A percentile compares a stretch with the other conserved stretches of the same genome.
Conservation (phyloP, 2,888 invertebrate species). For the Ectemnius continuus region DNA sequence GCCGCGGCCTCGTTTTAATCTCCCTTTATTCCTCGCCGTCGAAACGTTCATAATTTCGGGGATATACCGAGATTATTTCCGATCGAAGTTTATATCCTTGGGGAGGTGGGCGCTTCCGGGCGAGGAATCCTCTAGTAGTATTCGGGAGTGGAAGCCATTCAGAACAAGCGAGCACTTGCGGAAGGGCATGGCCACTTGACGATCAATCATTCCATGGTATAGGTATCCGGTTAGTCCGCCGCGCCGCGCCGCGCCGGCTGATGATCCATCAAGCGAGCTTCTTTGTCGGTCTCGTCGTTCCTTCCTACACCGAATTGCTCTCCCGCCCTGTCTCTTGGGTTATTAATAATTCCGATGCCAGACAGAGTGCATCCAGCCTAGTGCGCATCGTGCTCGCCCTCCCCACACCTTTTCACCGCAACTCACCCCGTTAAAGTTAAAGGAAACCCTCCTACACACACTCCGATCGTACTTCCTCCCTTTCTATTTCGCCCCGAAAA, state of each 20-base stretch:
- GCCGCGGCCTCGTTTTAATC: conserved; percentile 53
- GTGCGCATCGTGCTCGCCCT: too few species aligned
- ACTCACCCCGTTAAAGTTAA: too few species aligned
- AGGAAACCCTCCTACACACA: too few species aligned
- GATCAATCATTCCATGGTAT: conserved; percentile 49
- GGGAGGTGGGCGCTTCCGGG: too few species aligned
- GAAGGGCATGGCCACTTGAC: conserved; percentile 46
- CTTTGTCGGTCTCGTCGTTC: conserved; percentile 39
- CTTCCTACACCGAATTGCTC: conserved; percentile 53
- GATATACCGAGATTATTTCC: too few species aligned
- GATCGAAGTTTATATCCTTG: too few species aligned
- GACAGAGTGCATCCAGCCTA: conserved; percentile 3
- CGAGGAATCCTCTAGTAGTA: not conserved
- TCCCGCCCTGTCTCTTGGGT: conserved; percentile 28
- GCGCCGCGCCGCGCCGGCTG: too few species aligned
- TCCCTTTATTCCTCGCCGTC: conserved; percentile 33
- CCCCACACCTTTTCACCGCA: too few species aligned
- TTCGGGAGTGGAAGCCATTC: conserved; percentile 17
- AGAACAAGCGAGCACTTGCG: conserved; percentile 49
- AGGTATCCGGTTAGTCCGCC: conserved; percentile 31
- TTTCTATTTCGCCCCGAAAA: too few species aligned
- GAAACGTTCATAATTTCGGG: conserved; percentile 43
- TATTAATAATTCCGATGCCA: conserved; percentile 53
- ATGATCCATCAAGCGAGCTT: conserved; percentile 54
- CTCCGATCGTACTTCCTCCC: too few species aligned